Evolutionary conservation across 2,113 vertebrate genomes (phyloP).

Genomic region (Heterocephalus glaber): DNA sequence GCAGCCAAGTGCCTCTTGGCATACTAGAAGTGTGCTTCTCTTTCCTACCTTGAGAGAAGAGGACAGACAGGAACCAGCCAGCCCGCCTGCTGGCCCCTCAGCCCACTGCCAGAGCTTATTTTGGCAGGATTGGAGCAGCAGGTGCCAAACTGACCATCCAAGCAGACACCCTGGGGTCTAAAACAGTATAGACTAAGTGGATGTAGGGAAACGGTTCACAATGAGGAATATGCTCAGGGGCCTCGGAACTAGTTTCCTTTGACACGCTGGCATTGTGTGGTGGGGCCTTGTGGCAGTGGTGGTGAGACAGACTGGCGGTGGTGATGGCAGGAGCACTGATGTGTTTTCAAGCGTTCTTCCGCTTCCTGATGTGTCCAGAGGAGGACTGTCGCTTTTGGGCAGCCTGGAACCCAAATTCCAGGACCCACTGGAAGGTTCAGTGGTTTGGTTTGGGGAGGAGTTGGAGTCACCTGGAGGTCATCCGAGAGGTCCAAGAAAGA

Average conservation of each 20-base stretch:
- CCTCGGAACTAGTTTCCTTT: not conserved
- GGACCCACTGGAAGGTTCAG: not conserved
- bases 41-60: not conserved
- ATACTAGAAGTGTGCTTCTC: not conserved
- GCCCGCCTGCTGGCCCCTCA: not conserved
- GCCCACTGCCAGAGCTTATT: not conserved
- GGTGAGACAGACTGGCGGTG: too few species aligned
- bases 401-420: not conserved
- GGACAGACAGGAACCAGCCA: conserved; percentile 31
- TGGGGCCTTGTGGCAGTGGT: not conserved
- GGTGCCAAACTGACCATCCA: not conserved
- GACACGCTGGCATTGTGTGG: not conserved
- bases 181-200: not conserved
- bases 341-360: not conserved
- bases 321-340: too few species aligned
- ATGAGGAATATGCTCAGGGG: not conserved
- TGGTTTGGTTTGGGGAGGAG: too few species aligned
- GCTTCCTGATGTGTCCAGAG: not conserved
- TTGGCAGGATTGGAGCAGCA: not conserved
- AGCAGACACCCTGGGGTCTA: not conserved
- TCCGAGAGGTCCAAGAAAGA: not conserved
- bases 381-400: not conserved
- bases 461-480: not conserved
- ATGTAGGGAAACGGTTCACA: not conserved
- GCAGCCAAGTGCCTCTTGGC: not conserved